These are phyloP conservation scores for Gila robusta DNA, from an alignment of 2,797 vertebrate species.

Conservation along the genomic window DNA sequence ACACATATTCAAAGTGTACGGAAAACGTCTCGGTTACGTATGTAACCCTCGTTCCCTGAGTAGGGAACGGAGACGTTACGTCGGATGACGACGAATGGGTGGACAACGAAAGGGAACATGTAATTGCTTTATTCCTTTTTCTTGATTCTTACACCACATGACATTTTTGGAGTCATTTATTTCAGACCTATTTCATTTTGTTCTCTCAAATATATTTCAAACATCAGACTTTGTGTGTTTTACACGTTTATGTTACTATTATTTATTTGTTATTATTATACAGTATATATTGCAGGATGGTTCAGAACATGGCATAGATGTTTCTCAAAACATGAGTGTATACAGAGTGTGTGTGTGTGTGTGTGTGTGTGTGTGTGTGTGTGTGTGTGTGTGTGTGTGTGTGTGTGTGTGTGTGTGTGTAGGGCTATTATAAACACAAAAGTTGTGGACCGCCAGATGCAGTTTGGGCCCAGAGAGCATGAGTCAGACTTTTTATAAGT, in stretches of 20 bases:
- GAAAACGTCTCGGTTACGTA: too few relatives aligned
- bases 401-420: too few relatives aligned
- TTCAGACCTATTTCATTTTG: background rate
- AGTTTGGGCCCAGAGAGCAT: background rate
- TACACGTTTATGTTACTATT: background rate
- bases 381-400: too few relatives aligned
- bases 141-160: too few relatives aligned
- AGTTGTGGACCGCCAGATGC: conserved; percentile 13
- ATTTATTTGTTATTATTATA: background rate
- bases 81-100: too few relatives aligned
- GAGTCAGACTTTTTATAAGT: too few relatives aligned
- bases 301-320: background rate
- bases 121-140: background rate
- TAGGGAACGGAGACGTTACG: too few relatives aligned
- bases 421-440: conserved; percentile 14
- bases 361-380: too few relatives aligned
- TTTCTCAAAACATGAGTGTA: background rate
- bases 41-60: too few relatives aligned
- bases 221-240: background rate
- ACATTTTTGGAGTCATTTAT: background rate
- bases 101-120: too few relatives aligned
- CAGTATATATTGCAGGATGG: background rate
- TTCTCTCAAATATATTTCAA: background rate
- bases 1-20: too few relatives aligned
- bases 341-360: background rate